Evolutionary conservation across 2,113 vertebrate species (phyloP).

Genomic region (Coptodon rendalli): DNA sequence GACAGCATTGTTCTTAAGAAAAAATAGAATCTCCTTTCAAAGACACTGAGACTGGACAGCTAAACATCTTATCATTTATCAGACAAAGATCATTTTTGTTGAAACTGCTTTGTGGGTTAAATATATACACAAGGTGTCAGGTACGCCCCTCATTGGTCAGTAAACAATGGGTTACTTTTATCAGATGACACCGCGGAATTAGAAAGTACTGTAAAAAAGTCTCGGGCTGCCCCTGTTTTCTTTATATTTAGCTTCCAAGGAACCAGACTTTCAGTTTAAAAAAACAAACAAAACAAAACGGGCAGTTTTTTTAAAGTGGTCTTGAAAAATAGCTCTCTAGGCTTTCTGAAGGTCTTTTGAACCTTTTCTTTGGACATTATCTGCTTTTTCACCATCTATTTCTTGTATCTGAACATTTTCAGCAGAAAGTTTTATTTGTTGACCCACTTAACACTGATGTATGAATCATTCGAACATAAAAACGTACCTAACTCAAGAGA

Average conservation of each 20-base stretch:
- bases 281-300: too few species aligned
- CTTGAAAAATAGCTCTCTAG: not conserved
- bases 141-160: not conserved
- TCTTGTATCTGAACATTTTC: not conserved
- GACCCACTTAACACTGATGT: not conserved
- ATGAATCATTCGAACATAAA: not conserved
- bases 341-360: not conserved
- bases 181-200: not conserved
- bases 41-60: not conserved
- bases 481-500: not conserved
- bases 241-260: not conserved
- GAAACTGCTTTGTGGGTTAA: not conserved
- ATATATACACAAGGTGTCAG: not conserved
- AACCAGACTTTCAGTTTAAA: not conserved
- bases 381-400: not conserved
- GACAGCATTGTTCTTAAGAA: not conserved
- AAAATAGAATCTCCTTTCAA: not conserved
- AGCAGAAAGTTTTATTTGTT: not conserved
- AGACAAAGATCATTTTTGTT: not conserved
- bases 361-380: not conserved
- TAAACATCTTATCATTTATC: not conserved
- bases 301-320: not conserved
- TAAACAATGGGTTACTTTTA: not conserved
- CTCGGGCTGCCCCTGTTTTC: not conserved
- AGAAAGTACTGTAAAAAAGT: not conserved